These are phyloP conservation scores for Megaceryle torquata DNA, from an alignment of 2,113 vertebrate species.

Conservation along the genomic window DNA sequence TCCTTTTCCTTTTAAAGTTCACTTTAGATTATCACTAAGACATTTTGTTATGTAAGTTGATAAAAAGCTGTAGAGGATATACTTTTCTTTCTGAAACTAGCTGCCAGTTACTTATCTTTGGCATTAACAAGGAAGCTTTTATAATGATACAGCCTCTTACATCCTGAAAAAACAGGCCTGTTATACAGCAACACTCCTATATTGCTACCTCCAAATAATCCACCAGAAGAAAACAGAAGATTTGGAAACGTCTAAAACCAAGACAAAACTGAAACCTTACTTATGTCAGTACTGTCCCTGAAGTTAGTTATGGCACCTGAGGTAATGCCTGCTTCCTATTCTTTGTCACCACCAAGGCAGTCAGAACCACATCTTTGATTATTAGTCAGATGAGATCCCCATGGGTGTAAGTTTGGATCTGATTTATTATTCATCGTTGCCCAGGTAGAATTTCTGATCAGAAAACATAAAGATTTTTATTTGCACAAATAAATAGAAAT, in stretches of 20 bases:
- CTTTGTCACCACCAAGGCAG: neutral
- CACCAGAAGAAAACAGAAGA: neutral
- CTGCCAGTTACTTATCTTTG: neutral
- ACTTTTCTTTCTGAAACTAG: neutral
- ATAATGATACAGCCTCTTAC: slow-evolving; percentile 8
- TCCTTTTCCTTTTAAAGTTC: slow-evolving; percentile 4
- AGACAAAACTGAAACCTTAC: slow-evolving; percentile 30
- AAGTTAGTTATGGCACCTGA: slow-evolving; percentile 37
- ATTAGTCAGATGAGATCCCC: neutral
- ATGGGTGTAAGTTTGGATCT: neutral
- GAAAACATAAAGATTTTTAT: neutral
- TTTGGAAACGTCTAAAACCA: neutral
- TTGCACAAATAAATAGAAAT: neutral
- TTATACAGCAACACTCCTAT: neutral
- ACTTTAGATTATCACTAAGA: neutral
- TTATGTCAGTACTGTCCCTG: slow-evolving; percentile 11
- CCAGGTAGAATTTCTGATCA: neutral
- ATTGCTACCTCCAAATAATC: neutral
- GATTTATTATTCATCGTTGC: neutral
- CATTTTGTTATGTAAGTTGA: neutral
- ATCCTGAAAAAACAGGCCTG: neutral
- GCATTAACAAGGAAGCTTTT: neutral
- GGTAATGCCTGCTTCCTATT: neutral
- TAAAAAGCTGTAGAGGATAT: neutral
- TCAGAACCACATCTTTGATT: neutral